Evolutionary conservation across 2,888 invertebrate species (phyloP).

Genomic region (Pycnomerus fuliginosus): DNA sequence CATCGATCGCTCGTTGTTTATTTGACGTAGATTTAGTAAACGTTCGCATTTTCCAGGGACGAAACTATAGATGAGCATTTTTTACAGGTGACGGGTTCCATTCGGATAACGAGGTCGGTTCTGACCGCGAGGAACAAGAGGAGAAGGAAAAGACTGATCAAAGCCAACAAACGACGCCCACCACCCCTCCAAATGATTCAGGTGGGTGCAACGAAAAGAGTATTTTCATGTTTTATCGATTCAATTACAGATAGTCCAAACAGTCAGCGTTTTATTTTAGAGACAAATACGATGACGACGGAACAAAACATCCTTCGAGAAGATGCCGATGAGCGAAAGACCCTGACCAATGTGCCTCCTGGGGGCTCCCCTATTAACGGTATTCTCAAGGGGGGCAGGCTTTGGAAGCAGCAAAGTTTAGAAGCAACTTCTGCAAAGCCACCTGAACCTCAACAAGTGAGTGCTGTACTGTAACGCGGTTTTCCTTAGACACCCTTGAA

Average conservation of each 20-base stretch:
- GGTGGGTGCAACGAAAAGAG: slow-evolving; percentile 23
- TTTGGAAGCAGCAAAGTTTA: slow-evolving; percentile 62
- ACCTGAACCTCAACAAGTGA: slow-evolving; percentile 28
- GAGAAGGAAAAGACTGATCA: slow-evolving; percentile 53
- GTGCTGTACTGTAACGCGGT: slow-evolving; percentile 5
- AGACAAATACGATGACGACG: slow-evolving; percentile 69
- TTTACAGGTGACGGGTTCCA: slow-evolving; percentile 41
- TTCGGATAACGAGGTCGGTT: slow-evolving; percentile 40
- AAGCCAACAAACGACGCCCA: slow-evolving; percentile 54
- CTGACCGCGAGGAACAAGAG: slow-evolving; percentile 37
- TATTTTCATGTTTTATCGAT: not conserved
- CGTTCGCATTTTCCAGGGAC: no score
- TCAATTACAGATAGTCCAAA: slow-evolving; percentile 37
- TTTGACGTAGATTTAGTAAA: no score
- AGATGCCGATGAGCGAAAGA: slow-evolving; percentile 36
- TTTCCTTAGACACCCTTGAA: no score
- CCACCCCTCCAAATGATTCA: slow-evolving; percentile 45
- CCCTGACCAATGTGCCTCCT: slow-evolving; percentile 24
- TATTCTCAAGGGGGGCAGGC: slow-evolving; percentile 74
- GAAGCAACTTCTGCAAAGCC: slow-evolving; percentile 21
- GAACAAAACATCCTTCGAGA: slow-evolving; percentile 63
- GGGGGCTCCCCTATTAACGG: slow-evolving; percentile 67
- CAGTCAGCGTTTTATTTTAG: slow-evolving; percentile 60
- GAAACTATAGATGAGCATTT: no score
- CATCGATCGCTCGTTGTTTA: no score